A percentile compares a stretch with the other conserved stretches of the same genome.
These are phyloP conservation scores for Scaptomyza parva DNA, from an alignment of 2,888 invertebrate species.

Conservation along the genomic window DNA sequence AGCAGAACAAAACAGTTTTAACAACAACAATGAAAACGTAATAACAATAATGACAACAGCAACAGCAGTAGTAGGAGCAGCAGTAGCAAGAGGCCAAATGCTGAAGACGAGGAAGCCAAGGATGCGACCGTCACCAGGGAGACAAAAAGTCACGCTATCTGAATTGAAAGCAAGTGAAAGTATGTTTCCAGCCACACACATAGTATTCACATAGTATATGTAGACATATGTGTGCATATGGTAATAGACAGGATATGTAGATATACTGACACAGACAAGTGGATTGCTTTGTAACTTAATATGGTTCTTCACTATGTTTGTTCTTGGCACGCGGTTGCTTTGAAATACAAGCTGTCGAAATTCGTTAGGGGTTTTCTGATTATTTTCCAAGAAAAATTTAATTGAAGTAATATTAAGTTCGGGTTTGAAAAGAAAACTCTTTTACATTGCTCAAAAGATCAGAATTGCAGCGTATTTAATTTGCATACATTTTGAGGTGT, in stretches of 20 bases:
- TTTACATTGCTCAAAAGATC: not conserved
- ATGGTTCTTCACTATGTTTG: conserved; percentile 16
- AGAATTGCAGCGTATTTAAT: conserved; percentile 31
- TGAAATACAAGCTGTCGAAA: not conserved
- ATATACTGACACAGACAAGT: conserved; percentile 27
- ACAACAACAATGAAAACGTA: conserved; percentile 64
- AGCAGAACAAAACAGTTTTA: conserved; percentile 49
- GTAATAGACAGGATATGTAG: conserved; percentile 35
- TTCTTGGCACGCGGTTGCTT: conserved; percentile 17
- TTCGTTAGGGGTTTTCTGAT: not conserved
- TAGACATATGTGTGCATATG: conserved; percentile 33
- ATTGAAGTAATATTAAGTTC: not conserved
- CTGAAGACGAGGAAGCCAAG: conserved; percentile 24
- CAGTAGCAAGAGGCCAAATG: conserved; percentile 28
- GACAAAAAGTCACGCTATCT: conserved; percentile 51
- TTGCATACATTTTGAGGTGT: conserved; percentile 44
- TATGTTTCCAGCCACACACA: conserved; percentile 17
- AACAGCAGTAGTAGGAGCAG: too few species aligned
- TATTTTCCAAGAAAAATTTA: not conserved
- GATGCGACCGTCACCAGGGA: conserved; percentile 50
- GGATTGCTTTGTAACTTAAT: conserved; percentile 34
- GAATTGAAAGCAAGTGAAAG: conserved; percentile 33
- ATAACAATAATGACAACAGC: conserved; percentile 62
- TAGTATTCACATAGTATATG: too few species aligned
- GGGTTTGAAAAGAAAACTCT: not conserved